Evolutionary conservation across 2,888 invertebrate species (phyloP), one percentile per base, ranked within the genome.

Genomic region (Gari tellinella): DNA sequence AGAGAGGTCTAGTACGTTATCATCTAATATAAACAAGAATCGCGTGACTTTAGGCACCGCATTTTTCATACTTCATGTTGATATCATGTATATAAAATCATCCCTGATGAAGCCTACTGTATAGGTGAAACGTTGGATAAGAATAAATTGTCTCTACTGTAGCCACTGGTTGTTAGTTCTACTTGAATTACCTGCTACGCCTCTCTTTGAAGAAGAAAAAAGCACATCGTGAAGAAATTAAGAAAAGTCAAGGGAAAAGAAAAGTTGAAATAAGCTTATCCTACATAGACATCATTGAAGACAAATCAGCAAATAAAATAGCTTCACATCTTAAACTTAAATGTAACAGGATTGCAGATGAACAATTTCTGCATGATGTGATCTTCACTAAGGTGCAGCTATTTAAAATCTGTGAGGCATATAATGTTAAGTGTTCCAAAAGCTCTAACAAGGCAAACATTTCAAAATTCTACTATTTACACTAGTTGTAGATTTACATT

Each of bases 141-240:
- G n/a, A n/a, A n/a, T n/a, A n/a, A n/a, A n/a, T n/a, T n/a, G n/a
- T n/a, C n/a, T n/a, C n/a, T n/a, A n/a, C n/a, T n/a, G n/a, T n/a
- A n/a, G n/a, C n/a, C n/a, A n/a, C n/a, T n/a, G n/a, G n/a, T n/a
- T n/a, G n/a, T n/a, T n/a, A n/a, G n/a, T n/a, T n/a, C n/a, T n/a
- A n/a, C n/a, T n/a, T n/a, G n/a, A n/a, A n/a, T n/a, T n/a, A n/a
- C n/a, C n/a, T n/a, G n/a, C n/a, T n/a, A n/a, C n/a, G 23, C 55
- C n/a, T 57, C 10, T 57, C 57, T 46, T 17, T 72, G 7, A 26
- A 43, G n/a, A 65, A 65, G 25, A 72, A 65, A 48, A 72, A 61
- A 19, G 60, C 65, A 25, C 72, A 72, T 23, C 49, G 72, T 43
- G 56, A 72, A 49, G 61, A 65, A 65, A 65, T 72, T 12, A 26